Percentiles rank a stretch among this genome's conserved stretches.
These are phyloP conservation scores for Amazonetta brasiliensis DNA, from an alignment of 2,797 vertebrate genomes.

Conservation along the genomic window DNA sequence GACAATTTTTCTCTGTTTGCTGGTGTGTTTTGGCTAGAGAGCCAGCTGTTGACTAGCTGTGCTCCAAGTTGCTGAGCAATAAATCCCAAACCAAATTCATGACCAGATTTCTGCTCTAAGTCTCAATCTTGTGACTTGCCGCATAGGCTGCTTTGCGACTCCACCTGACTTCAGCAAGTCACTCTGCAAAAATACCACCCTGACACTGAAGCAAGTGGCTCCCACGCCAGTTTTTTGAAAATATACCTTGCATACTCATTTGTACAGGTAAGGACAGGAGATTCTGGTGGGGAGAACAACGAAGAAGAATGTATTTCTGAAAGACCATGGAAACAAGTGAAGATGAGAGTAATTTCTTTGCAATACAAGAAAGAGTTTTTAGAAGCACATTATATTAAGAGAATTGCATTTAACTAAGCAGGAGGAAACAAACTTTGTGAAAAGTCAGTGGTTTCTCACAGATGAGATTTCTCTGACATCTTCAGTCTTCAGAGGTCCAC, in stretches of 20 bases:
- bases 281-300: neutral
- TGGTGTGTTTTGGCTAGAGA: slow-evolving; percentile 41
- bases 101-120: slow-evolving; percentile 46
- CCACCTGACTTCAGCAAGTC: neutral
- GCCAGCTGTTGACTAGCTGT: slow-evolving; percentile 45
- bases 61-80: slow-evolving; percentile 65
- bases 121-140: neutral
- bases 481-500: neutral
- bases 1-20: slow-evolving; percentile 62
- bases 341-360: neutral
- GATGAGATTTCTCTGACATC: neutral
- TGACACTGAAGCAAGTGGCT: neutral
- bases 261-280: neutral
- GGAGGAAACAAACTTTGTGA: neutral
- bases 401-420: neutral
- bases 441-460: neutral
- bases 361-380: neutral
- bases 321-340: neutral
- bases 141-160: neutral
- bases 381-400: neutral
- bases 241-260: fast-evolving
- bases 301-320: neutral
- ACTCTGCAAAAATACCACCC: neutral
- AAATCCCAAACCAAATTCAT: slow-evolving; percentile 62
- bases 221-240: neutral